A percentile compares a stretch with the other conserved stretches of the same genome.
Conservation (phyloP, 2,888 invertebrate genomes). For the Melieria omissa region DNA sequence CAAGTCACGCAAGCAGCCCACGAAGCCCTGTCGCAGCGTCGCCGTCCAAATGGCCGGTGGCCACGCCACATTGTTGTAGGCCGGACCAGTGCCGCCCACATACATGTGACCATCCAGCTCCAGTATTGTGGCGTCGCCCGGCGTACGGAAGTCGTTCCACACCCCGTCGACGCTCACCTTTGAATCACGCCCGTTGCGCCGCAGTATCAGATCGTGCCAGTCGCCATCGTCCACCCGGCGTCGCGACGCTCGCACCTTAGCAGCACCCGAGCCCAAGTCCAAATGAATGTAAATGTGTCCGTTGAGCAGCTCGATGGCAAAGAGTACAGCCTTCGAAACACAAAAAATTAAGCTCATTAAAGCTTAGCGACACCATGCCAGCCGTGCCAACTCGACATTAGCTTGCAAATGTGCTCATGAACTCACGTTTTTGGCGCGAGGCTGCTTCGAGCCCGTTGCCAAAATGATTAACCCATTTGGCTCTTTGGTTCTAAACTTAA, state of each 20-base stretch:
- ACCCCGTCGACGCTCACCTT: constrained; percentile 89
- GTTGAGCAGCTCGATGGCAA: constrained; percentile 93
- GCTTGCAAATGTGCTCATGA: too few species aligned
- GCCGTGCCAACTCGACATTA: too few species aligned
- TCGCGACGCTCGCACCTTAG: constrained; percentile 85
- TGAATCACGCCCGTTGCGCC: constrained; percentile 85
- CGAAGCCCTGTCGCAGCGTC: constrained; percentile 88
- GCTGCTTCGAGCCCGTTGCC: constrained; percentile 84
- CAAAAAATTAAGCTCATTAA: not conserved
- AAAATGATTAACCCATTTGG: constrained; percentile 93
- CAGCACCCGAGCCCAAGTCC: constrained; percentile 91
- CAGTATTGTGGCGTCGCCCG: constrained; percentile 89
- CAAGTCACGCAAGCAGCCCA: constrained; percentile 92
- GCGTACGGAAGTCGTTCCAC: constrained; percentile 88
- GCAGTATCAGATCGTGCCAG: constrained; percentile 91
- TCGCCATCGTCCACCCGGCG: constrained; percentile 88
- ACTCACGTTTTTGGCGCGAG: constrained; percentile 72
- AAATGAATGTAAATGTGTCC: constrained; percentile 93
- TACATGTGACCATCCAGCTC: constrained; percentile 89
- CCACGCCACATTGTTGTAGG: constrained; percentile 79
- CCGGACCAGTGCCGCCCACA: constrained; percentile 87
- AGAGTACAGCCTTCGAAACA: constrained; percentile 81
- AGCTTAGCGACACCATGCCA: too few species aligned
- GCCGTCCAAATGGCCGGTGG: constrained; percentile 93
- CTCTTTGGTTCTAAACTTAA: constrained; percentile 95